Percentiles rank a stretch among this genome's conserved stretches.
Evolutionary conservation across 2,113 vertebrate species (phyloP).

Genomic region (Rhinolophus ferrumequinum): DNA sequence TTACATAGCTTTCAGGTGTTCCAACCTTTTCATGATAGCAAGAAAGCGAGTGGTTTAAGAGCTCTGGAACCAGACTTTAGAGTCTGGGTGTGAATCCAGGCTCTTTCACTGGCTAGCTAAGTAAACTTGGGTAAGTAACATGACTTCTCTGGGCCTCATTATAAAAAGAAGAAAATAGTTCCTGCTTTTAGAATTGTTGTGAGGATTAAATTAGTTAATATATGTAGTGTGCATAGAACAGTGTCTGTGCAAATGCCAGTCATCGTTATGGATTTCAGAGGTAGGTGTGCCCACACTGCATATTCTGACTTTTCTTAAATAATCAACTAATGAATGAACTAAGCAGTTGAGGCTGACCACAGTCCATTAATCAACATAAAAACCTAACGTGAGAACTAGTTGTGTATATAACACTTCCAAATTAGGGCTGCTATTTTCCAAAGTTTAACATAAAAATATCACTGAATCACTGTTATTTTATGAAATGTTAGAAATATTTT

Average conservation of each 20-base stretch:
- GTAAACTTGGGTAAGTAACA: background rate
- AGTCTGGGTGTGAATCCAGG: background rate
- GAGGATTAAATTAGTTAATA: constrained; percentile 24
- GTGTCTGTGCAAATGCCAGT: background rate
- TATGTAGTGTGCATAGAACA: background rate
- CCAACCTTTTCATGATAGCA: background rate
- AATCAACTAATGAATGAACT: background rate
- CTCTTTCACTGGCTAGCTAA: background rate
- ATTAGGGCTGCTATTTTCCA: background rate
- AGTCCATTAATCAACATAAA: background rate
- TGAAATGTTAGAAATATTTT: constrained; percentile 23
- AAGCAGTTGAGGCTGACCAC: background rate
- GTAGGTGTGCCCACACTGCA: background rate
- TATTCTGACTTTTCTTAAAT: constrained; percentile 19
- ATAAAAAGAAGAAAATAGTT: background rate
- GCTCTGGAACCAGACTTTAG: background rate
- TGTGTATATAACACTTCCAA: background rate
- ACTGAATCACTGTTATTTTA: background rate
- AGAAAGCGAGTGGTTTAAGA: constrained; percentile 12
- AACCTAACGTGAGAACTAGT: background rate
- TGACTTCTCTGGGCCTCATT: background rate
- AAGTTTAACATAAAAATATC: constrained; percentile 20
- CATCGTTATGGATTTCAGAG: background rate
- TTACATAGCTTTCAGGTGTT: no score
- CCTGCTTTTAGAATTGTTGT: background rate